A percentile compares a stretch with the other conserved stretches of the same genome.
Conservation (phyloP, 2,113 vertebrate genomes). For the Brienomyrus brachyistius region DNA sequence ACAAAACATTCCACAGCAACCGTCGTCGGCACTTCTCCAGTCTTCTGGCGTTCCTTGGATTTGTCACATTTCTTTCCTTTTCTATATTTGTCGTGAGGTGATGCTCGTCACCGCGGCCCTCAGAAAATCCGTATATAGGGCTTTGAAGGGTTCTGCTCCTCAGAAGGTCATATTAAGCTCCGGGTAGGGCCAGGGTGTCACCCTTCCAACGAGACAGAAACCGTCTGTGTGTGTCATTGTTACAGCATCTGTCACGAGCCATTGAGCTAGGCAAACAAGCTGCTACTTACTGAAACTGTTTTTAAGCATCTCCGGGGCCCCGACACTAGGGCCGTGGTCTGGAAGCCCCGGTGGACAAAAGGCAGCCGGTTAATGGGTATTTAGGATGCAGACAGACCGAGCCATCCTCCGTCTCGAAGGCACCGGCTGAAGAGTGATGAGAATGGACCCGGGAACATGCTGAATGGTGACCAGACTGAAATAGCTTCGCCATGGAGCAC, state of each 20-base stretch:
- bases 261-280: slow-evolving; percentile 14
- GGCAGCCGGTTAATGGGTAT: neutral
- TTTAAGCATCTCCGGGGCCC: neutral
- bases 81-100: neutral
- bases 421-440: neutral
- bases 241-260: slow-evolving; percentile 20
- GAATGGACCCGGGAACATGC: slow-evolving; percentile 5
- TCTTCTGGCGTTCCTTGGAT: neutral
- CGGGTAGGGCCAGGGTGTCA: neutral
- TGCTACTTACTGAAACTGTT: slow-evolving; percentile 3
- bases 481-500: neutral
- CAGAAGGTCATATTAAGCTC: neutral
- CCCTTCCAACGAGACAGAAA: slow-evolving; percentile 9
- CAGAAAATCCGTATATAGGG: neutral
- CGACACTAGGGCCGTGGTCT: neutral
- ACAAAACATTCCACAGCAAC: neutral
- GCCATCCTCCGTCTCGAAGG: neutral
- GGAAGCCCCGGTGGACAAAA: neutral
- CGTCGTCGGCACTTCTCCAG: neutral
- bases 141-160: neutral
- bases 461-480: slow-evolving; percentile 4
- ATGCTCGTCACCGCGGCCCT: neutral
- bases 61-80: neutral
- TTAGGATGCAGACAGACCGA: slow-evolving; percentile 20
- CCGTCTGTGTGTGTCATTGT: slow-evolving; percentile 18